A percentile compares a stretch with the other conserved stretches of the same genome.
These are phyloP conservation scores for Delichon dasypus DNA, from an alignment of 2,797 vertebrate genomes.

Conservation along the genomic window DNA sequence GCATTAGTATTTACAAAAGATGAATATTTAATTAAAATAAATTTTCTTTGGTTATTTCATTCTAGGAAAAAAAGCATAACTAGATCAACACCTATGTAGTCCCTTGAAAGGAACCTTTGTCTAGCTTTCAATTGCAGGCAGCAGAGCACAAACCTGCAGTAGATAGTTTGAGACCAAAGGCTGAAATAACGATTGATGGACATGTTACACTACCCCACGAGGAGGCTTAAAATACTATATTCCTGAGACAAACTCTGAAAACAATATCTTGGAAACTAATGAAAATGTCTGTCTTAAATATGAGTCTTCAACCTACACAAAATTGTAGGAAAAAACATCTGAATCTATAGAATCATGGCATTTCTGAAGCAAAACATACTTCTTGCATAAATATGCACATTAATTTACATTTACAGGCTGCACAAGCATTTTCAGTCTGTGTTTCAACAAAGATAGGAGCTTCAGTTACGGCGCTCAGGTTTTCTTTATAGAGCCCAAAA, in stretches of 20 bases:
- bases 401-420: background rate
- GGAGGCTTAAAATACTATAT: background rate
- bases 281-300: background rate
- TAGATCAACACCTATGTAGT: background rate
- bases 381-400: background rate
- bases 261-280: background rate
- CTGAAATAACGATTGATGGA: background rate
- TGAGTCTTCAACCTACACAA: background rate
- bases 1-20: background rate
- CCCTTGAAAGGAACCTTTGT: background rate
- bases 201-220: background rate
- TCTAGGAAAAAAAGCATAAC: background rate
- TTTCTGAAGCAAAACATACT: background rate
- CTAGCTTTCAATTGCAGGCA: background rate
- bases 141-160: background rate
- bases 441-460: background rate
- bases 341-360: background rate
- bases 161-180: background rate
- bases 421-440: background rate
- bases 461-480: background rate
- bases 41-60: conserved; percentile 32
- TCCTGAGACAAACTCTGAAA: background rate
- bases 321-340: background rate
- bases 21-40: conserved; percentile 3
- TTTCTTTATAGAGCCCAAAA: background rate